Evolutionary conservation across 1,140 invertebrate species (phyloP), one percentile per base, ranked within the genome.

Genomic region (Penaeus chinensis): DNA sequence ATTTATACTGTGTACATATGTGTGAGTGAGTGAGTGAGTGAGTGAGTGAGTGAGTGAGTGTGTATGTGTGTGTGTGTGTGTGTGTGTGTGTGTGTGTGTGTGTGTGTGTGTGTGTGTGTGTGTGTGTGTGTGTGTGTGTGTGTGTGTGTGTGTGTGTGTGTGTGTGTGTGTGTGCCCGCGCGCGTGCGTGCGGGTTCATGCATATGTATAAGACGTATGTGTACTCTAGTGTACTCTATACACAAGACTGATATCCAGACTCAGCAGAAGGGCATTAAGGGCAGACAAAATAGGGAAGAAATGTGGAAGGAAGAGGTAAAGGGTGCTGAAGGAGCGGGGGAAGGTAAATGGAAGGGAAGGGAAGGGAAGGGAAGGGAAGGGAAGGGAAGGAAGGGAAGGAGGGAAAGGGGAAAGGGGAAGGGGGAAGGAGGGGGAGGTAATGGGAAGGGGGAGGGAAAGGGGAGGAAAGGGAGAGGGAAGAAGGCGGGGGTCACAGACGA

Each of bases 31-130:
- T 7, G 74, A 32, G 74, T 37, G 74, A 19, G 32, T 37, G 27
- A 19, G 13, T 16, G 32, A n/a, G 74, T 77, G 27, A 10, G 27
- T 27, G 32, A 2, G 32, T 77, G 74, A n/a, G 13, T 37, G 11
- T 3, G 74, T 77, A 20, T 16, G 27, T 77, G 74, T 77, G 74
- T 77, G 74, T 77, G 32, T 77, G 74, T 77, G 27, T 77, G 74
- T 77, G n/a, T 77, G 74, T 77, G 74, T 77, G 27, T 27, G 74
- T 77, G 18, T 77, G 74, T 10, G 18, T 77, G 74, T 77, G 27
- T 77, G 74, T 77, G 27, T 27, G 32, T 32, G 10, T 69, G 76
- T 78, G 27, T 78, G 27, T 78, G 10, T 78, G 76, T 78, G 24
- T 78, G 27, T 78, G 24, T 78, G 27, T 78, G 24, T 78, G 27